Evolutionary conservation across 2,797 vertebrate genomes (phyloP).

Genomic region (Todus mexicanus): DNA sequence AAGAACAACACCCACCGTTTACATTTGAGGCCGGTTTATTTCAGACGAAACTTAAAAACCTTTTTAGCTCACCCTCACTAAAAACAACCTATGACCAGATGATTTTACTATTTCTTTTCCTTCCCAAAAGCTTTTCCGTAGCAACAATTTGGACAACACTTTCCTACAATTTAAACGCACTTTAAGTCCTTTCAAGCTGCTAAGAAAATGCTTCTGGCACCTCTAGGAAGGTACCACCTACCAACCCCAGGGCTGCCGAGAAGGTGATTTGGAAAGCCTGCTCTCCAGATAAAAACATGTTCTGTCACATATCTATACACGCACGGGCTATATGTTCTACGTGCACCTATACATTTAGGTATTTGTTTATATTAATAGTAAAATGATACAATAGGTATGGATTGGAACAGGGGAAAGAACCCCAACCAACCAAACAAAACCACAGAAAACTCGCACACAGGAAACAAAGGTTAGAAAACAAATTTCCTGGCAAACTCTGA

Average conservation of each 20-base stretch:
- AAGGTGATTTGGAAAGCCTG: not conserved
- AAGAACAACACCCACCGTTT: not conserved
- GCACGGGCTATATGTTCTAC: not conserved
- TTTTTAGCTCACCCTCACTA: not conserved
- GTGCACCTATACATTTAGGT: fast-evolving
- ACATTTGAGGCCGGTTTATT: not conserved
- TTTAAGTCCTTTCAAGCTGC: not conserved
- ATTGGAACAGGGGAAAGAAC: not conserved
- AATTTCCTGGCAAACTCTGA: not conserved
- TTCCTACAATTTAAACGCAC: not conserved
- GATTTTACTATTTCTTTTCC: too few species aligned
- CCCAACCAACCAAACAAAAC: not conserved
- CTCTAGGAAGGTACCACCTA: not conserved
- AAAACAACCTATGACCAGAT: not conserved
- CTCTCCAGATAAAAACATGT: not conserved
- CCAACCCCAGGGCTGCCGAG: not conserved
- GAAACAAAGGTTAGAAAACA: not conserved
- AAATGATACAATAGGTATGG: fast-evolving
- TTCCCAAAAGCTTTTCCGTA: not conserved
- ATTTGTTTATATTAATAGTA: not conserved
- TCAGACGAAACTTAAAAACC: not conserved
- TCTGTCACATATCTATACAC: not conserved
- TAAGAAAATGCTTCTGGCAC: not conserved
- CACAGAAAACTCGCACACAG: not conserved
- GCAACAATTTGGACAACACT: not conserved